These are phyloP conservation scores for Montipora foliosa DNA, from an alignment of 64 coral and sea anemone species.

Conservation along the genomic window DNA sequence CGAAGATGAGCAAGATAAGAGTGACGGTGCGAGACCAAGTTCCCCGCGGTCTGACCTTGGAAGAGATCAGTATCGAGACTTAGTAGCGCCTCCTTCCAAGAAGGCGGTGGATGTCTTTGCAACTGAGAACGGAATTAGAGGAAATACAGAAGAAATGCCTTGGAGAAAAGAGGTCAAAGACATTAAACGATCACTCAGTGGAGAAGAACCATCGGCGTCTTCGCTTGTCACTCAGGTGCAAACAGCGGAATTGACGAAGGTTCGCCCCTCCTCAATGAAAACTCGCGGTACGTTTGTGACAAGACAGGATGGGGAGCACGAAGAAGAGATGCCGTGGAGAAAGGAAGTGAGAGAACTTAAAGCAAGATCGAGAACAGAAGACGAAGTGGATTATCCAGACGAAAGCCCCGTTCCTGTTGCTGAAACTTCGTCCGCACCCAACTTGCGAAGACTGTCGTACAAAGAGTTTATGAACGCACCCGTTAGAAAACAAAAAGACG, in stretches of 20 bases:
- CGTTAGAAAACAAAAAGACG: constrained; percentile 48
- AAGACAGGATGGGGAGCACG: not conserved
- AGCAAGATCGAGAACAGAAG: constrained; percentile 20
- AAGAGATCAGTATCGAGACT: constrained; percentile 18
- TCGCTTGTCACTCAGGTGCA: not conserved
- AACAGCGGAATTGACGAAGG: not conserved
- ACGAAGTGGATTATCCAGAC: constrained; percentile 7
- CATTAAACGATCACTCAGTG: constrained; percentile 3
- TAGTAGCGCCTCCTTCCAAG: constrained; percentile 26
- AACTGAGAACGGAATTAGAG: not conserved
- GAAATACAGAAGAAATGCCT: not conserved
- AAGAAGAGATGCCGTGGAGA: constrained; percentile 50
- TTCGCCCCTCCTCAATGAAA: constrained; percentile 31
- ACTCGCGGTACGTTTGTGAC: constrained; percentile 43
- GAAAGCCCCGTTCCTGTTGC: not conserved
- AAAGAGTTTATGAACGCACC: constrained; percentile 53
- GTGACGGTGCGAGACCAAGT: not conserved
- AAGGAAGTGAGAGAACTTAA: constrained; percentile 37
- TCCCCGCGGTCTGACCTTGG: constrained; percentile 39
- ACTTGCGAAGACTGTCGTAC: constrained; percentile 44
- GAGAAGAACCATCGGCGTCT: not conserved
- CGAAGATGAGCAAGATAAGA: not conserved
- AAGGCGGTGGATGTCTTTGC: not conserved
- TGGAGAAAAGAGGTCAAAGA: constrained; percentile 38
- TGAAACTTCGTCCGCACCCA: not conserved